Base-by-base conservation (phyloP, 2,113 vertebrate genomes). In the Pseudorasbora parva region DNA sequence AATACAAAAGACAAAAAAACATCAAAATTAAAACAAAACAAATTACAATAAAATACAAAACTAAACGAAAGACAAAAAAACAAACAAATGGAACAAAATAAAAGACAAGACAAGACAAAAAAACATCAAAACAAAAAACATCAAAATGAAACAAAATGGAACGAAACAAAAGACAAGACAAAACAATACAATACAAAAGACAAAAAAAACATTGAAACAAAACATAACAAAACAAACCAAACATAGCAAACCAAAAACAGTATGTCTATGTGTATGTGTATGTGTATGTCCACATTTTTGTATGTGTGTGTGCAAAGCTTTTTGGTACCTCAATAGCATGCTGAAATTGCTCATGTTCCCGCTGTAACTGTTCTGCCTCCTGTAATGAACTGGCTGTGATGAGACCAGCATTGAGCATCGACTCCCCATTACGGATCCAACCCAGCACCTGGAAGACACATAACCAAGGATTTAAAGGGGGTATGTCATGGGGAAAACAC, bases 341-440 rank as follows among this genome's bases (percentile, higher is more conserved):
- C 85, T 99, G 98, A 89, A 99, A 99, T 88, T 99, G 98, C 80
- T 99, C 98, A 0, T 99, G 98, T 33, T 99, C 98, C 73, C 97
- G 93, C 93, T 99, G 98, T 54, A 99, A 94, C 84, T 99, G 98
- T 23, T 99, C 98, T 0, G 98, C 98, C 87, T 99, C 98, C 90
- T 98, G 97, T 51, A 99, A 90, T 0, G 98, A 99, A 90, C 98
- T 99, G 78, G 97, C 98, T 2, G 97, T 99, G 92, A 99, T 99
- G 6, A 99, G 92, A 2, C 98, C 97, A 0, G 98, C 98, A 1
- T 99, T 99, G 62, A 99, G 88, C 98, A 99, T 99, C 0, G 98
- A 99, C 90, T 99, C 98, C 2, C 98, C 98, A 0, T 99, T 99
- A 80, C 98, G 96, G 87, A 99, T 99, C 98, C 98, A 99, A 73